A percentile compares a stretch with the other conserved stretches of the same genome.
Evolutionary conservation across 2,113 vertebrate species (phyloP).

Genomic region (Felis catus): DNA sequence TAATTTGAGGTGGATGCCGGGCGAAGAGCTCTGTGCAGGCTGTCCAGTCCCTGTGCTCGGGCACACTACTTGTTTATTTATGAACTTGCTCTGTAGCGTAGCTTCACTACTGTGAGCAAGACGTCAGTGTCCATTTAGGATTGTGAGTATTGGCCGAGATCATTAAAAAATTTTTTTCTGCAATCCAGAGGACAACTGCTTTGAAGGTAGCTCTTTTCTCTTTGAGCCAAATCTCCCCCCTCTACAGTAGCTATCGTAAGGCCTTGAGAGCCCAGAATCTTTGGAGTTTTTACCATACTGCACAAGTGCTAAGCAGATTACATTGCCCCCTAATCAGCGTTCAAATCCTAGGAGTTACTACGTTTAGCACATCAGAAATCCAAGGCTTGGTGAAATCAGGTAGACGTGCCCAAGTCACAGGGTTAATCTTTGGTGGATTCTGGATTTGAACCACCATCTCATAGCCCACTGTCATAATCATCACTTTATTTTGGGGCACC

Average conservation of each 20-base stretch:
- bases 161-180: background rate
- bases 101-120: background rate
- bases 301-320: background rate
- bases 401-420: background rate
- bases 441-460: background rate
- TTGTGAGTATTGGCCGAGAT: background rate
- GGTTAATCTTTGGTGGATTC: background rate
- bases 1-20: conserved; percentile 62
- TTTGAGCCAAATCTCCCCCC: background rate
- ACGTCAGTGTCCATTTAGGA: background rate
- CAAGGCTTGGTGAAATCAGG: background rate
- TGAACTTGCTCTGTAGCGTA: too few relatives aligned
- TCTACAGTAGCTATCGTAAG: background rate
- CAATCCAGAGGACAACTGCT: background rate
- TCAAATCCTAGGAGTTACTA: background rate
- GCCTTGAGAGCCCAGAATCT: background rate
- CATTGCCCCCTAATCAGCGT: background rate
- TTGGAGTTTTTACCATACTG: background rate
- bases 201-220: background rate
- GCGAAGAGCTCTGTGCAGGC: background rate
- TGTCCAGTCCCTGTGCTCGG: background rate
- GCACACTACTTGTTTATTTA: rapidly evolving
- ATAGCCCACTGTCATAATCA: background rate
- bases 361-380: background rate
- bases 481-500: background rate